phyloP scores from a whole-genome alignment of 2,113 vertebrate genomes.

The Oenanthe oenanthe region DNA sequence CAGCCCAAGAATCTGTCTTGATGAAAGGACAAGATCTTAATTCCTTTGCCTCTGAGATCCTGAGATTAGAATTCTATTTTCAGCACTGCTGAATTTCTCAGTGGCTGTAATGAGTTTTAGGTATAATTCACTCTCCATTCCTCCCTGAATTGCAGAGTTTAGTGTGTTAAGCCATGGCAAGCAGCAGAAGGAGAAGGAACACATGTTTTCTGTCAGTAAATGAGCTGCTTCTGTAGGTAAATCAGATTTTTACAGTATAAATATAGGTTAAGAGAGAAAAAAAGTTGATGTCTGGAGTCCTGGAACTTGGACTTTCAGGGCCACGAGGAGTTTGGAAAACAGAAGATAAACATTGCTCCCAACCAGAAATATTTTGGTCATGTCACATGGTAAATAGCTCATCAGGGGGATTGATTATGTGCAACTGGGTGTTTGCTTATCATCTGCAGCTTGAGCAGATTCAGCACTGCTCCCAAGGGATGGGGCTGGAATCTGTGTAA shows the following conservation, averaged over 20 bases:
- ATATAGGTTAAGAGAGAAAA: not conserved
- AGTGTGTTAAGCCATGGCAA: not conserved
- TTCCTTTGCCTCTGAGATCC: not conserved
- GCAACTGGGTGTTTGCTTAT: constrained; percentile 7
- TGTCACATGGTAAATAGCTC: constrained; percentile 16
- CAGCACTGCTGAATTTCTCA: not conserved
- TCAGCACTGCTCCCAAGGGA: not conserved
- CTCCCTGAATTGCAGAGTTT: not conserved
- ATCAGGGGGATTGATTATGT: constrained; percentile 5
- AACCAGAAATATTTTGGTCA: constrained; percentile 40
- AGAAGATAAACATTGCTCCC: constrained; percentile 10
- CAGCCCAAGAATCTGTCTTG: not conserved
- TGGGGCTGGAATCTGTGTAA: not conserved
- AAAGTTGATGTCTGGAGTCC: not conserved
- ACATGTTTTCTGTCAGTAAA: not conserved
- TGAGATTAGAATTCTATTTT: constrained; percentile 29
- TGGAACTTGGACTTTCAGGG: not conserved
- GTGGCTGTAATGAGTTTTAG: not conserved
- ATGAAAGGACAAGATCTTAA: not conserved
- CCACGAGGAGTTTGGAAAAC: not conserved
- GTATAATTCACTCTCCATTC: not conserved
- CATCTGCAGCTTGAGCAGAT: not conserved
- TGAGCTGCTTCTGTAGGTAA: not conserved
- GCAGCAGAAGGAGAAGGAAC: not conserved
- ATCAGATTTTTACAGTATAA: not conserved